phyloP scores from a whole-genome alignment of 2,113 vertebrate species.

The Arizona elegans region DNA sequence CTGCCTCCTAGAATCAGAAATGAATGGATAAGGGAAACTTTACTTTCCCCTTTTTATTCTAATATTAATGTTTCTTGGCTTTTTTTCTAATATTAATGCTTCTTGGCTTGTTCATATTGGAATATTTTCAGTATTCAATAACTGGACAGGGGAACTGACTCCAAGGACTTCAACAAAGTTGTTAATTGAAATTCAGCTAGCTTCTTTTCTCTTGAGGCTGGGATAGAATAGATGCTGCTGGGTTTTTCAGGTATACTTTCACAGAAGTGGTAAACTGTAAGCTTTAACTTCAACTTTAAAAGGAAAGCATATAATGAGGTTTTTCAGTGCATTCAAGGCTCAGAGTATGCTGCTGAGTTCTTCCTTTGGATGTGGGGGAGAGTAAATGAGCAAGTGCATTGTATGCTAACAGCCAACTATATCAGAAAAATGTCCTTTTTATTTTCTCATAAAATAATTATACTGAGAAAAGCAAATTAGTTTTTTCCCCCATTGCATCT shows the following conservation, averaged over 20 bases:
- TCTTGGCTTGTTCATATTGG: not conserved
- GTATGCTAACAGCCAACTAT: conserved; percentile 30
- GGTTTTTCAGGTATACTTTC: conserved; percentile 7
- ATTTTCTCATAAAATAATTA: not conserved
- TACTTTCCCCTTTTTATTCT: not conserved
- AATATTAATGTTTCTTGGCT: not conserved
- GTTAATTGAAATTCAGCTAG: not conserved
- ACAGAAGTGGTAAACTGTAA: conserved; percentile 41
- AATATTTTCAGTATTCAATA: not conserved
- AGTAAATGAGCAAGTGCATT: conserved; percentile 14
- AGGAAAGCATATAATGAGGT: not conserved
- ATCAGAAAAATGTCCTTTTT: not conserved
- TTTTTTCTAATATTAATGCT: not conserved
- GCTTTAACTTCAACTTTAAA: conserved; percentile 3
- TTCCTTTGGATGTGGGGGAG: not conserved
- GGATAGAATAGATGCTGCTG: not conserved
- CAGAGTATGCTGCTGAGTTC: not conserved
- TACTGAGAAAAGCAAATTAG: not conserved
- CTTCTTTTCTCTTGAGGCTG: not conserved
- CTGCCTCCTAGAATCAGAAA: not conserved
- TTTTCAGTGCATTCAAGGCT: conserved; percentile 8
- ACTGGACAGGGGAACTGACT: not conserved
- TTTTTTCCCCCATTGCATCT: not conserved
- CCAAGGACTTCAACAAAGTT: not conserved
- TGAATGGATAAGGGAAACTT: not conserved